Evolutionary conservation across 2,113 vertebrate species (phyloP).

Genomic region (Gambusia affinis): DNA sequence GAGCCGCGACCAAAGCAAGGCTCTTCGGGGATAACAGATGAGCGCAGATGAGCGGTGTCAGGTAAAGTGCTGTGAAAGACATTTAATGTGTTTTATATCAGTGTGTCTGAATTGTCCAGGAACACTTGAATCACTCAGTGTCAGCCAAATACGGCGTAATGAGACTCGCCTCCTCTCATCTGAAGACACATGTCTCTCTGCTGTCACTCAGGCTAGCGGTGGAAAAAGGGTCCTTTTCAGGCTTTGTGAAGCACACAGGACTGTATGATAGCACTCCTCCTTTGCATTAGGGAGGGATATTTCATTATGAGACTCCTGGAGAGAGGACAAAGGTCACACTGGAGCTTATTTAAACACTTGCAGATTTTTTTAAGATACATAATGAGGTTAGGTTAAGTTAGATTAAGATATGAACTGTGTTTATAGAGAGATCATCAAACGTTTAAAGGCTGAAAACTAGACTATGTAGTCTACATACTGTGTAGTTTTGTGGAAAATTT

Average conservation of each 20-base stretch:
- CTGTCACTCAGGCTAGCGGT: slow-evolving; percentile 77
- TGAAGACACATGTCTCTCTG: slow-evolving; percentile 78
- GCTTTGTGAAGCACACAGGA: slow-evolving; percentile 65
- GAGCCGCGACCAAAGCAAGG: slow-evolving; percentile 57
- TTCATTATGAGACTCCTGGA: slow-evolving; percentile 55
- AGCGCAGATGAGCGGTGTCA: slow-evolving; percentile 80
- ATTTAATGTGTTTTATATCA: slow-evolving; percentile 85
- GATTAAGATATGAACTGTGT: slow-evolving; percentile 44
- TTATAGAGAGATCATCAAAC: slow-evolving; percentile 30
- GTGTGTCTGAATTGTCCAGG: slow-evolving; percentile 81
- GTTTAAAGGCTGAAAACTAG: slow-evolving; percentile 32
- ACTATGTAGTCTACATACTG: background rate
- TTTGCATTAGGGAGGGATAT: slow-evolving; percentile 72
- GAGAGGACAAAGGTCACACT: slow-evolving; percentile 67
- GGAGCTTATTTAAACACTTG: slow-evolving; percentile 69
- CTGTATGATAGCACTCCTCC: slow-evolving; percentile 54
- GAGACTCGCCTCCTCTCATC: slow-evolving; percentile 79
- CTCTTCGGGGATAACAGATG: slow-evolving; percentile 77
- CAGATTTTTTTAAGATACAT: slow-evolving; percentile 53
- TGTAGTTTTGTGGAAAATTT: background rate
- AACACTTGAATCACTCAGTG: slow-evolving; percentile 82
- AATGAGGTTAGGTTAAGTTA: slow-evolving; percentile 53
- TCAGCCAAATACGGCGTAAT: slow-evolving; percentile 79
- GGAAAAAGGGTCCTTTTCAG: slow-evolving; percentile 60
- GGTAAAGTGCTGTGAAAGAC: slow-evolving; percentile 82